These are phyloP conservation scores for Megathymus violae DNA, from an alignment of 1,140 invertebrate genomes.

Conservation along the genomic window DNA sequence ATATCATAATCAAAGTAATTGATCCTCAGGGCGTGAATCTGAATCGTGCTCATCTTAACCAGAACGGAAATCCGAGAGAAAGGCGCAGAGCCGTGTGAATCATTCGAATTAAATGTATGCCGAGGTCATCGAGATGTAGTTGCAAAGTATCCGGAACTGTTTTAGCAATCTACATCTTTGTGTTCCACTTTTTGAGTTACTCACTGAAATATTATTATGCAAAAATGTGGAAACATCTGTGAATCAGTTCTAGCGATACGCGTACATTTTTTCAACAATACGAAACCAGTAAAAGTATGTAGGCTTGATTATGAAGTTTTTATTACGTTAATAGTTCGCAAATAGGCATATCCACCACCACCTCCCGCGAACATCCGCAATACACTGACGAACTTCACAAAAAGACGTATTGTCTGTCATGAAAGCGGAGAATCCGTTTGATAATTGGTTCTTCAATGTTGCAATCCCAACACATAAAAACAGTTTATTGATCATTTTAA, in stretches of 20 bases:
- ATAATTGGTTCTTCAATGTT: too few species aligned
- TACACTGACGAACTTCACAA: too few species aligned
- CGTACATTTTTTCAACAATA: not conserved
- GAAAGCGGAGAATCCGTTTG: too few species aligned
- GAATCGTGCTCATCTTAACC: slow-evolving; percentile 16
- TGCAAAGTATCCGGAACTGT: slow-evolving; percentile 17
- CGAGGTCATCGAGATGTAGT: slow-evolving; percentile 22
- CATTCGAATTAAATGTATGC: slow-evolving; percentile 20
- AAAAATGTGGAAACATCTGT: slow-evolving; percentile 11
- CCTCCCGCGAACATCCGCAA: too few species aligned
- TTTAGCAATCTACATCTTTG: slow-evolving; percentile 17
- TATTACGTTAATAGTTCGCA: too few species aligned
- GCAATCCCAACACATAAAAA: too few species aligned
- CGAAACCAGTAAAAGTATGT: not conserved
- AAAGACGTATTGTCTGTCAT: too few species aligned
- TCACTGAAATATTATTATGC: slow-evolving; percentile 10
- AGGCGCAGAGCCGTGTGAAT: slow-evolving; percentile 24
- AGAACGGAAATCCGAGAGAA: slow-evolving; percentile 33
- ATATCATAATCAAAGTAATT: too few species aligned
- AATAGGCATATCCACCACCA: too few species aligned
- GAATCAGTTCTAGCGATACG: slow-evolving; percentile 11
- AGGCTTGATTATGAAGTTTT: not conserved
- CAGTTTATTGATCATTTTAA: too few species aligned
- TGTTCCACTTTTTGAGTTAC: slow-evolving; percentile 9
- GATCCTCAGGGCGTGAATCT: too few species aligned